Evolutionary conservation across 2,113 vertebrate genomes (phyloP).

Genomic region (Corythaixoides concolor): DNA sequence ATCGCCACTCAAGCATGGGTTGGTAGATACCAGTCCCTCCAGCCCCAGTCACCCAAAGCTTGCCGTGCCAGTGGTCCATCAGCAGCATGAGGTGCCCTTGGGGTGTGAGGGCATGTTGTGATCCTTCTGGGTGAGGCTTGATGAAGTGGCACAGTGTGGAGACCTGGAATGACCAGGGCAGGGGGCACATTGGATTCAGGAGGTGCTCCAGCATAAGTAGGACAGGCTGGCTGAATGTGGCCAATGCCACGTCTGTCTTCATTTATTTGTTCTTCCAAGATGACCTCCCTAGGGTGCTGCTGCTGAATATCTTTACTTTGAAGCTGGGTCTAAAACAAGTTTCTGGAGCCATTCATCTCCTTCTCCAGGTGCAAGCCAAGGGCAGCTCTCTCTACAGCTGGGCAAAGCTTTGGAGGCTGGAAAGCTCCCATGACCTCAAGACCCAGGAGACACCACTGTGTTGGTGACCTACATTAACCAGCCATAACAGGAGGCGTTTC

Average conservation of each 20-base stretch:
- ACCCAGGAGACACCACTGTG: rapidly evolving
- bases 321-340: background rate
- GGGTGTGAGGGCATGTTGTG: background rate
- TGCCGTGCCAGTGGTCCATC: rapidly evolving
- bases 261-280: background rate
- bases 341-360: background rate
- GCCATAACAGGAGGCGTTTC: rapidly evolving
- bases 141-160: rapidly evolving
- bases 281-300: background rate
- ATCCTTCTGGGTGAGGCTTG: background rate
- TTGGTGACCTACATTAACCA: background rate
- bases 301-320: background rate
- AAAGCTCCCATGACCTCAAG: background rate
- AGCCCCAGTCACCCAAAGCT: background rate
- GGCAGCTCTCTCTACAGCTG: background rate
- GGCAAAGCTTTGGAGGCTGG: background rate
- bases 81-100: background rate
- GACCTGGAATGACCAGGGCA: background rate
- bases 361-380: background rate
- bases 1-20: rapidly evolving
- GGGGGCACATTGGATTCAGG: rapidly evolving
- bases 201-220: background rate
- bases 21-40: background rate
- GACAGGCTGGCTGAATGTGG: background rate
- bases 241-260: background rate